Evolutionary conservation across 1,140 invertebrate genomes (phyloP), one percentile per base, ranked within the genome.

Genomic region (Cotesia vestalis): DNA sequence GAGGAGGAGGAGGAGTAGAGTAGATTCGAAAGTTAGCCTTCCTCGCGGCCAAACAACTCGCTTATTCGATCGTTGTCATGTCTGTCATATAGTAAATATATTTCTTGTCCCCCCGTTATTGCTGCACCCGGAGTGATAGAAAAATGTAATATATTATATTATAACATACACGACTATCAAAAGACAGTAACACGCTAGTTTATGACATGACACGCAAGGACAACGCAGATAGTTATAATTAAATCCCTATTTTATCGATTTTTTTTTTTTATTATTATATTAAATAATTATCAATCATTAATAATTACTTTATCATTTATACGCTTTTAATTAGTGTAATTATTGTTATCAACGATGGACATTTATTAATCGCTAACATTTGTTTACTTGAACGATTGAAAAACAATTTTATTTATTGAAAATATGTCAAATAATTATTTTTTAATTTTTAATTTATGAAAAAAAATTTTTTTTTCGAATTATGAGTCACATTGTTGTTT

Each of bases 21-120:
- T 80, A 80, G 74, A 81, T 84, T 83, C 79, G 82, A 83, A 83
- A 84, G 82, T 83, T 80, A 78, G 78, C 75, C 79, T 82, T 79
- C 76, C 74, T 38, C 69, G 75, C 73, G 77, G 72, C 66, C 73
- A 55, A 66, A 34, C 73, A 62, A 79, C 74, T 76, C 74, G 71
- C 52, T 62, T 72, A 74, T 66, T 79, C 70, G 75, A 64, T 64
- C 62, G 62, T 36, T 51, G 6, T 76, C 72, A 78, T 79, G 79
- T 76, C 82, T 46, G 40, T 46, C 40, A 11, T 46, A 46, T 11
- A 46, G 40, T 46, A 46, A 46, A 46, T 46, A 46, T 46, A 46
- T 11, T 46, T 11, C 40, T 6, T 46, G 6, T 46, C 11, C 40
- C n/a, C 40, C 40, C 40, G 27, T 27, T 27, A 27, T 27, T 27